Percentiles rank a stretch among this genome's conserved stretches.
Evolutionary conservation across 2,113 vertebrate species (phyloP).

Genomic region (Narcine bancroftii): DNA sequence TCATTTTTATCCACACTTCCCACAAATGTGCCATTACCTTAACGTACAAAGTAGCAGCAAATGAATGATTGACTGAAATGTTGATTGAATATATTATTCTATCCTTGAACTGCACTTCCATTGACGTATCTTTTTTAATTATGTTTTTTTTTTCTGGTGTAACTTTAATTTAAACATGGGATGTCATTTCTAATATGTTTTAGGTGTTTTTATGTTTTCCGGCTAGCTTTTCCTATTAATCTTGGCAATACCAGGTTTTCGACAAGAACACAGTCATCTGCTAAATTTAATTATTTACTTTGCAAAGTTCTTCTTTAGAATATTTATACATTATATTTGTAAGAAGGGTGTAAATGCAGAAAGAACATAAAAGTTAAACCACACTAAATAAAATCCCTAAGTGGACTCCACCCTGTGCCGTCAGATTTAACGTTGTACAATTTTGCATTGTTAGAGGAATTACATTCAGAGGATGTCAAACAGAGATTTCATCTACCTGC

Average conservation of each 20-base stretch:
- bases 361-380: background rate
- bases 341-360: background rate
- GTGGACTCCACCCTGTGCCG: background rate
- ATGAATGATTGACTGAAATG: conserved; percentile 13
- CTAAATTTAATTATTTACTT: background rate
- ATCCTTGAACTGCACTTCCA: conserved; percentile 14
- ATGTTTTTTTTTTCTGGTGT: background rate
- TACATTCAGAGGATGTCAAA: background rate
- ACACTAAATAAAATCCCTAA: background rate
- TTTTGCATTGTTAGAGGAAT: background rate
- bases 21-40: background rate
- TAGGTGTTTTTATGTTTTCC: background rate
- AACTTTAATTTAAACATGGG: background rate
- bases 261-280: background rate
- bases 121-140: background rate
- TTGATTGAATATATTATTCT: background rate
- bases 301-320: background rate
- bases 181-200: conserved; percentile 9
- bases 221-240: conserved; percentile 11
- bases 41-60: background rate
- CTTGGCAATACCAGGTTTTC: background rate
- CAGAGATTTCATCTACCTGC: background rate
- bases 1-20: background rate
- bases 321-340: background rate
- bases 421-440: background rate